Base-by-base conservation (phyloP, 2,888 invertebrate species). In the Dinocampus coccinellae region DNA sequence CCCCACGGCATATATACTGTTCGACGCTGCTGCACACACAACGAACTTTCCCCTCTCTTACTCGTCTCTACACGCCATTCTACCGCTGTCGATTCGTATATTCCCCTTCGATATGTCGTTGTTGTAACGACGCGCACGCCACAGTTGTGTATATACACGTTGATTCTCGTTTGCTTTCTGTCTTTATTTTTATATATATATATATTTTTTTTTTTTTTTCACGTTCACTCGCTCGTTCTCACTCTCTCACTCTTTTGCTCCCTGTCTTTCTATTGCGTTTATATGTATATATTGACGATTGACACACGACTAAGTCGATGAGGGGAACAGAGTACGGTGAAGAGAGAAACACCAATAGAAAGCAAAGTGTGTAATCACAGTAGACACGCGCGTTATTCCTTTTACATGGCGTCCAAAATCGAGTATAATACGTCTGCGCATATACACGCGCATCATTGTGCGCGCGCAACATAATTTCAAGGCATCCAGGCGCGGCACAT, bases 11-110 rank as follows among this genome's bases (percentile, higher is more conserved):
- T 66, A 65, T 69, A 66, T 62, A 73, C 73, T 64, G 57, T 71
- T 69, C 61, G 33, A 76, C 72, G 65, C 72, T 69, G 73, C 72
- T 39, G 52, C 68, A 68, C 63, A 63, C 69, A 57, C 62, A 53
- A 69, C 61, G 10, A 61, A 42, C 16, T 52, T 26, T 26, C 29
- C 68, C 60, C 42, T 42, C 47, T 22, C 42, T 11, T 16, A 20
- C 22, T 16, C 0, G 29, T 55, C 39, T 33, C 13, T 36, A n/a
- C 24, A 22, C 24, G 39, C 63, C n/a, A n/a, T 22, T 11, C 16
- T 36, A n/a, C 52, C 58, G 53, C 36, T 52, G 29, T 62, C 62
- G 68, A 34, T 53, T 68, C 61, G 53, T 34, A n/a, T 34, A 42
- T 36, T 26, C 69, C 57, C 64, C 57, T 39, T 55, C 16, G n/a